Base-by-base conservation (phyloP, 2,113 vertebrate genomes). In the Lampris megalopsis region DNA sequence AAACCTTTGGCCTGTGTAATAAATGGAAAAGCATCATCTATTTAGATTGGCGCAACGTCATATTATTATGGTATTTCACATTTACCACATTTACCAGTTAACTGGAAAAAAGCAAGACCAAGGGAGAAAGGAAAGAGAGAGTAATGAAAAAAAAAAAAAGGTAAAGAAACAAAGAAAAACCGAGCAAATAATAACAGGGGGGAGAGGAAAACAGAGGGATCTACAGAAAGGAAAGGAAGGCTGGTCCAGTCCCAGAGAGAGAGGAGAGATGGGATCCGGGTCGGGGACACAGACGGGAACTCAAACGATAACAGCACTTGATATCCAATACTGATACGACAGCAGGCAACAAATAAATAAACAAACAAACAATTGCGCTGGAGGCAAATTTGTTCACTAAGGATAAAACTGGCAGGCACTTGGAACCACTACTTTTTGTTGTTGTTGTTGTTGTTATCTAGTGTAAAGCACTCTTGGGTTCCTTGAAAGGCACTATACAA, bases 291-390 rank as follows among this genome's bases (percentile, higher is more conserved):
- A 68, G 59, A 2, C 69, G 40, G 42, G 5, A 48, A 43, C n/a
- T 67, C 35, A 5, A 61, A 47, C 35, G 41, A 53, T 54, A 49
- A 73, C n/a, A 9, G 36, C 8, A 3, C 2, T 9, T 2, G 37
- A 3, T 11, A 85, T 80, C 71, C 64, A 13, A 49, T n/a, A 77
- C 81, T 66, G 72, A 84, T 79, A 49, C 0, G 2, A 41, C 45
- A 37, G 58, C 50, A 6, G 65, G 57, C 36, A 60, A 63, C 48
- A 71, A 49, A 24, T 24, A 24, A 24, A 24, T 24, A 24, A 24
- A 24, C 0, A 24, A 24, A 49, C 38, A 8, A 37, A 59, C 36
- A 13, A 61, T 60, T 0, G 43, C 2, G 1, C 38, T 74, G 76
- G 54, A 69, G 71, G 62, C 49, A 38, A 47, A 35, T 58, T 13